A percentile compares a stretch with the other conserved stretches of the same genome.
phyloP scores from a whole-genome alignment of 2,888 invertebrate genomes.

The Bellardia pandia region DNA sequence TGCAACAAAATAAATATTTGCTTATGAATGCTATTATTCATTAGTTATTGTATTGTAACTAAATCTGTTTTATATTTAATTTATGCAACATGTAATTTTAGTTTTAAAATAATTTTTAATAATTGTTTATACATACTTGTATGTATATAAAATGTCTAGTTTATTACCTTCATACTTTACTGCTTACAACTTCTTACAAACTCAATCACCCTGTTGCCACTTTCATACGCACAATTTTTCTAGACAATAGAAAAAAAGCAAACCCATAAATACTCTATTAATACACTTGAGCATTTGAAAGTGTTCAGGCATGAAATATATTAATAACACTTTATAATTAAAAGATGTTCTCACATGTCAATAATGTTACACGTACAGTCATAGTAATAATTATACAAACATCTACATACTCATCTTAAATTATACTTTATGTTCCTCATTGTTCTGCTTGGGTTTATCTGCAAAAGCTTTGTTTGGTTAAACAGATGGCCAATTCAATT shows the following conservation, averaged over 20 bases:
- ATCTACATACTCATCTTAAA: too few relatives aligned
- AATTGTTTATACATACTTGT: too few relatives aligned
- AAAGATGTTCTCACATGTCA: constrained; percentile 62
- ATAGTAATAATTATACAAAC: background rate
- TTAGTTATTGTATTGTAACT: constrained; percentile 34
- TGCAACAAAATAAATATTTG: constrained; percentile 44
- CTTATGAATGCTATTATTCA: constrained; percentile 27
- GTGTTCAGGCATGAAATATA: constrained; percentile 81
- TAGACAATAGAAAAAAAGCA: constrained; percentile 28
- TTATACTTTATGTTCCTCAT: too few relatives aligned
- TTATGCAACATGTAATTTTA: background rate
- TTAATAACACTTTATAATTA: constrained; percentile 78
- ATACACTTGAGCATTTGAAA: constrained; percentile 70
- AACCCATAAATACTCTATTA: constrained; percentile 28
- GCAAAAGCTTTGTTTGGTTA: background rate
- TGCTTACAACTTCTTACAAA: constrained; percentile 27
- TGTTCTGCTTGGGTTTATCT: too few relatives aligned
- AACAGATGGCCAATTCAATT: background rate
- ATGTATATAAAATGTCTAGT: background rate
- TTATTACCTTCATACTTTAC: background rate
- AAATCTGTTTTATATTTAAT: background rate
- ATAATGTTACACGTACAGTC: constrained; percentile 68
- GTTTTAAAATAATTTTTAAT: background rate
- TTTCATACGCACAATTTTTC: constrained; percentile 46
- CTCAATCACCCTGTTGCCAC: background rate